Evolutionary conservation across 2,888 invertebrate species (phyloP).

Genomic region (Pherbina coryleti): DNA sequence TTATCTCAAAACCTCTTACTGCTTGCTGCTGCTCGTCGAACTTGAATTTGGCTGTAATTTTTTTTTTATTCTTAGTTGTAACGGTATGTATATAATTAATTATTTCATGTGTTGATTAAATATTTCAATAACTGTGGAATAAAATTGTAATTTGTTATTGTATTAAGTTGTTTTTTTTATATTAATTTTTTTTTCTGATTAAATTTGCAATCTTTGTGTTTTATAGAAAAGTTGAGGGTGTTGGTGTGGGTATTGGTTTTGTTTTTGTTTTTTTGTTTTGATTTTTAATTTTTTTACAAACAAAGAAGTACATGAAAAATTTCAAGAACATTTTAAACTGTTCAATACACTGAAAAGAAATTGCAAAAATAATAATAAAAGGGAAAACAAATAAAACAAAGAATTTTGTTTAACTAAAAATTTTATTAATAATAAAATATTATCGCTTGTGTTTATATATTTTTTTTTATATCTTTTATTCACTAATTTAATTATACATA

Average conservation of each 20-base stretch:
- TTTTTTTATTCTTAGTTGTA: constrained; percentile 44
- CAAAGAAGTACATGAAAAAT: not conserved
- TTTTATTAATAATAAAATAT: constrained; percentile 63
- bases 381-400: constrained; percentile 48
- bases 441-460: constrained; percentile 46
- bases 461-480: constrained; percentile 54
- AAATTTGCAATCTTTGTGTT: not conserved
- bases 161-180: not conserved
- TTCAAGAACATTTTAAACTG: constrained; percentile 45
- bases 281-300: not conserved
- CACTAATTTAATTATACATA: constrained; percentile 42
- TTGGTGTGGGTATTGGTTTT: not conserved
- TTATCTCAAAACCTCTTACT: not conserved
- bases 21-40: constrained; percentile 1
- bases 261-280: not conserved
- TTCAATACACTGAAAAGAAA: not conserved
- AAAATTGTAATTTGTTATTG: constrained; percentile 41
- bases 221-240: not conserved
- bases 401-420: constrained; percentile 62
- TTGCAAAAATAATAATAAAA: constrained; percentile 19
- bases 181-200: not conserved
- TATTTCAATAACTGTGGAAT: constrained; percentile 50
- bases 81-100: constrained; percentile 11
- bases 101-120: constrained; percentile 45
- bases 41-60: not conserved